A percentile compares a stretch with the other conserved stretches of the same genome.
Evolutionary conservation across 53 echinoderm and acorn worm genomes (phyloP).

Genomic region (Arbacia lixula): DNA sequence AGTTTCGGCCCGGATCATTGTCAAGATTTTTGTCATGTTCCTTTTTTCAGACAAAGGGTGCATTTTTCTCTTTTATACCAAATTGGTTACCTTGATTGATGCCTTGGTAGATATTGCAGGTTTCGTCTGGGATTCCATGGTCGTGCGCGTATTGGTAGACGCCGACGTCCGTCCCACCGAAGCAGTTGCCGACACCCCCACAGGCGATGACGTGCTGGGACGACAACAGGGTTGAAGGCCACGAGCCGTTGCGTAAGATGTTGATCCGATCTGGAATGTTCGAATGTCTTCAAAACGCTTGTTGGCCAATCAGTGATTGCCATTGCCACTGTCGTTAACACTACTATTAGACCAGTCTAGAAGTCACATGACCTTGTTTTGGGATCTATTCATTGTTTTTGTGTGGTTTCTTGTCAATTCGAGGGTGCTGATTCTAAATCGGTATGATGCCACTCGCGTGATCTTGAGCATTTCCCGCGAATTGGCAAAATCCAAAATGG

Average conservation of each 20-base stretch:
- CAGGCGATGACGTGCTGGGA: slow-evolving; percentile 96
- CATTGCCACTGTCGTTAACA: background rate
- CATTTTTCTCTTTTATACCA: too few relatives aligned
- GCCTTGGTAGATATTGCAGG: slow-evolving; percentile 97
- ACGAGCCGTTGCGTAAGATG: slow-evolving; percentile 83
- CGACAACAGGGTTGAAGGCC: slow-evolving; percentile 92
- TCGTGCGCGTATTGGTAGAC: slow-evolving; percentile 89
- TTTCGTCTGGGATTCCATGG: slow-evolving; percentile 95
- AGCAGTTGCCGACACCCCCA: slow-evolving; percentile 82
- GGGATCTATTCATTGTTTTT: too few relatives aligned
- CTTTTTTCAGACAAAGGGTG: too few relatives aligned
- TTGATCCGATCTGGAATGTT: slow-evolving; percentile 69
- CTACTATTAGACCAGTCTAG: too few relatives aligned
- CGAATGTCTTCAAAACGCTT: background rate
- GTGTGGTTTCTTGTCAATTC: too few relatives aligned
- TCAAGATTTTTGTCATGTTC: too few relatives aligned
- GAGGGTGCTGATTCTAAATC: too few relatives aligned
- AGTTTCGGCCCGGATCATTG: too few relatives aligned
- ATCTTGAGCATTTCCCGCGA: too few relatives aligned
- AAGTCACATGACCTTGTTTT: too few relatives aligned
- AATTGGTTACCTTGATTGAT: slow-evolving; percentile 83
- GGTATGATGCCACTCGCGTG: too few relatives aligned
- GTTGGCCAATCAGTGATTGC: background rate
- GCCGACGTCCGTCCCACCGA: slow-evolving; percentile 76
- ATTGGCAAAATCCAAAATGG: too few relatives aligned